Evolutionary conservation across 1,140 invertebrate genomes (phyloP), one percentile per base, ranked within the genome.

Genomic region (Eciton burchellii): DNA sequence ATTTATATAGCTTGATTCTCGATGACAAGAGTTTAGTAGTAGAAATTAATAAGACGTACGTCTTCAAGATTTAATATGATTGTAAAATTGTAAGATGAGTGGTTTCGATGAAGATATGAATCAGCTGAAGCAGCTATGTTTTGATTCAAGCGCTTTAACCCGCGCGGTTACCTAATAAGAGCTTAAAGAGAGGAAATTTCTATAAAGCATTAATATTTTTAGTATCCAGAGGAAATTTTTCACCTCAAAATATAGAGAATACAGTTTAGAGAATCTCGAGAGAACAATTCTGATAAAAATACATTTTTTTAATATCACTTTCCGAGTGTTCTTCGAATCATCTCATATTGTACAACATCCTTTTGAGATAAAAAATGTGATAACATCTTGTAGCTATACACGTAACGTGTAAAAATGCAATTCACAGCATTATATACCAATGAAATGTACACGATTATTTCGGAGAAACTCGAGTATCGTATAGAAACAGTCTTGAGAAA

Each of bases 111-210:
- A 57, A 24, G 45, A 76, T 52, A 21, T 21, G 14, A n/a, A n/a
- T n/a, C 29, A 41, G 0, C 19, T 52, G 14, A 65, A 63, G 49
- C 63, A 35, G 43, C 43, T 35, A 74, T 19, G 59, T 26, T 72
- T 71, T n/a, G 43, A 72, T 76, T 76, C 52, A 65, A 65, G n/a
- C n/a, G n/a, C 45, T 74, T 49, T 74, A 57, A n/a, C n/a, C 14
- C 19, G 19, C 35, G 24, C 49, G n/a, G 19, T 1, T 29, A 0
- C 47, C 49, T 29, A 47, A 11, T 62, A 35, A 35, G n/a, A n/a
- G 35, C 6, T 6, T 35, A 35, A 6, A 35, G 49, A 26, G 49
- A 8, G 60, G 52, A 52, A 52, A 4, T 65, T 49, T 19, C 62
- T 49, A 21, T 54, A 9, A 65, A 52, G 35, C 41, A 52, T 60